phyloP scores from a whole-genome alignment of 2,888 invertebrate species.

The Endomychus coccineus region DNA sequence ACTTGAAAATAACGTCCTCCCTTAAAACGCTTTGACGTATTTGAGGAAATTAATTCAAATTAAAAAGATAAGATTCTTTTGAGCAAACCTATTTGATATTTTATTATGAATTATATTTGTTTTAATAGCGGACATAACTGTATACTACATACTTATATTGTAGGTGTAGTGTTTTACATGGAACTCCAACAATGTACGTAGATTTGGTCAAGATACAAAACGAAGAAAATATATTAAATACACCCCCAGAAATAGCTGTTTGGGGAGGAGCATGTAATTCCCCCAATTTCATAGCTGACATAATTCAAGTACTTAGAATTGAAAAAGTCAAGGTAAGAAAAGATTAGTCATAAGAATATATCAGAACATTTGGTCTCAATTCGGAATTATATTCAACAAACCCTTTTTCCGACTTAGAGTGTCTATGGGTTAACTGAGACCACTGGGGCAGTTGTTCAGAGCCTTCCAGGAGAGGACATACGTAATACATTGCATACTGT shows the following conservation, averaged over 20 bases:
- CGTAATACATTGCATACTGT: slow-evolving; percentile 49
- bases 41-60: too few species aligned
- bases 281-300: slow-evolving; percentile 50
- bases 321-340: slow-evolving; percentile 50
- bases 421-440: slow-evolving; percentile 56
- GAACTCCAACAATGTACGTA: slow-evolving; percentile 83
- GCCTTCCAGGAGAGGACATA: slow-evolving; percentile 43
- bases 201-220: slow-evolving; percentile 57
- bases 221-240: slow-evolving; percentile 41
- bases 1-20: too few species aligned
- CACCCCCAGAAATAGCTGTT: slow-evolving; percentile 51
- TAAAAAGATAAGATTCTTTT: too few species aligned
- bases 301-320: slow-evolving; percentile 45
- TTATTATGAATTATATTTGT: too few species aligned
- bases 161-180: slow-evolving; percentile 65
- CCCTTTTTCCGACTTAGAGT: too few species aligned
- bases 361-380: too few species aligned
- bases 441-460: slow-evolving; percentile 50
- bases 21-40: too few species aligned
- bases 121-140: too few species aligned
- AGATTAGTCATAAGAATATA: too few species aligned
- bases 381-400: too few species aligned
- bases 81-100: too few species aligned
- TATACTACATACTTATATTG: too few species aligned
- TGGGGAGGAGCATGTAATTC: slow-evolving; percentile 71